Evolutionary conservation across 2,113 vertebrate species (phyloP).

Genomic region (Peromyscus maniculatus): DNA sequence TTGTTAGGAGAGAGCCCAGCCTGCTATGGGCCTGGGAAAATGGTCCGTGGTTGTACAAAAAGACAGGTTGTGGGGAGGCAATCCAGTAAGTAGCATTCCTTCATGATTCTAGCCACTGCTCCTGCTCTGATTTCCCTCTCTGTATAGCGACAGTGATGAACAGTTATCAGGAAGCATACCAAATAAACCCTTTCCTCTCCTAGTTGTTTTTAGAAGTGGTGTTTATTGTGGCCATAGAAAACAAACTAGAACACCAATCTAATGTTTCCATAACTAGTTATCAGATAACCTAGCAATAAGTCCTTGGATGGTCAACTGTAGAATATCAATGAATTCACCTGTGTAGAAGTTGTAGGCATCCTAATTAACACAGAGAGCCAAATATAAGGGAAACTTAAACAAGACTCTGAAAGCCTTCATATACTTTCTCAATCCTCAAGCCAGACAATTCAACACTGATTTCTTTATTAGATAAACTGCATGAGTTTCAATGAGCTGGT

Average conservation of each 20-base stretch:
- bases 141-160: neutral
- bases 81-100: neutral
- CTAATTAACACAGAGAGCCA: neutral
- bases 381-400: neutral
- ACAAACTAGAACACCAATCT: neutral
- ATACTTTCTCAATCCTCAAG: neutral
- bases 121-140: neutral
- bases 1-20: no score
- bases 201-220: neutral
- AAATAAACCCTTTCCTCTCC: neutral
- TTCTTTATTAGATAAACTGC: neutral
- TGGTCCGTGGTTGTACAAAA: neutral
- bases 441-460: neutral
- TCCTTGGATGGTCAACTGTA: neutral
- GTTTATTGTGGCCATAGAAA: neutral
- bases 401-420: neutral
- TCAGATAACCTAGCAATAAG: neutral
- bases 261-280: neutral
- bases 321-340: neutral
- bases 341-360: neutral
- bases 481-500: neutral
- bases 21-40: neutral
- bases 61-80: neutral
- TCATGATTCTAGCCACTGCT: neutral
- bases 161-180: no score